phyloP scores from a whole-genome alignment of 2,113 vertebrate genomes.

The Trachemys scripta region DNA sequence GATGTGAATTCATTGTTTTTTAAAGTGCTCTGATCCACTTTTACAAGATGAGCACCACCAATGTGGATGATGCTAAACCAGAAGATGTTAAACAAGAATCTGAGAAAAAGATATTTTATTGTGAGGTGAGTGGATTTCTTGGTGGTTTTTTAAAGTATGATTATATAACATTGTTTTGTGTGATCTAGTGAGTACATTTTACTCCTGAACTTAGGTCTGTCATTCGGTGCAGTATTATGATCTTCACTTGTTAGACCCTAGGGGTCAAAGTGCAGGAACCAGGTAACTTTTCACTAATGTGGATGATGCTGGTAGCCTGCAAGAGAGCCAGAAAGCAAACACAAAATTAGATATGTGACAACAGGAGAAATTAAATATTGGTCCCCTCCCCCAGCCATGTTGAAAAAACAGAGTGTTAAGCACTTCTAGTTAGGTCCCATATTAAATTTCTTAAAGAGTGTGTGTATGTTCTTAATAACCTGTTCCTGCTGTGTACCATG shows the following conservation, averaged over 20 bases:
- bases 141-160: fast-evolving
- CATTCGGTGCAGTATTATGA: fast-evolving
- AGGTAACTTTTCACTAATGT: not conserved
- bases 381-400: not conserved
- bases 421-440: not conserved
- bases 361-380: not conserved
- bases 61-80: not conserved
- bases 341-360: not conserved
- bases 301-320: not conserved
- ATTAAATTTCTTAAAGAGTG: not conserved
- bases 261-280: fast-evolving
- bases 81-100: not conserved
- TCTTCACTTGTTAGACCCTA: not conserved
- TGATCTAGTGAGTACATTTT: fast-evolving
- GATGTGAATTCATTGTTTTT: not conserved
- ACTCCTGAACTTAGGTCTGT: not conserved
- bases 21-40: not conserved
- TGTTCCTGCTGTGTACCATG: not conserved
- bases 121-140: constrained; percentile 41
- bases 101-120: constrained; percentile 3
- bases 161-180: fast-evolving
- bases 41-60: constrained; percentile 16
- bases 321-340: not conserved
- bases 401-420: not conserved
- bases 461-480: not conserved